A percentile compares a stretch with the other conserved stretches of the same genome.
phyloP scores from a whole-genome alignment of 2,113 vertebrate genomes.

The Gavialis gangeticus region DNA sequence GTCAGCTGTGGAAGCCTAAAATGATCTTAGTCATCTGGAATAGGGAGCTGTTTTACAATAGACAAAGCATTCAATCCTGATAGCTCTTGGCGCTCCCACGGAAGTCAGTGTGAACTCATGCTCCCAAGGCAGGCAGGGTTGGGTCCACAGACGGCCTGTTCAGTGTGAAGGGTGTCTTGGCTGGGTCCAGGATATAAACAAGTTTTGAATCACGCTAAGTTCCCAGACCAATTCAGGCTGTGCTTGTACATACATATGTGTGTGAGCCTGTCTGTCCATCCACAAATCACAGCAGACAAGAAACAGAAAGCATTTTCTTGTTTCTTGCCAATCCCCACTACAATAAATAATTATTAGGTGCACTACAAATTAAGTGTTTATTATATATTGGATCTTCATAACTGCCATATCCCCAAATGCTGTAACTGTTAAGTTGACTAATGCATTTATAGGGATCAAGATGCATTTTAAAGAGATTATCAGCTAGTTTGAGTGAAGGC shows the following conservation, averaged over 20 bases:
- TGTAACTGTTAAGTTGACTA: neutral
- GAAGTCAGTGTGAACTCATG: neutral
- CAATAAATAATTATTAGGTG: neutral
- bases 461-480: neutral
- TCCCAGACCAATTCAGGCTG: neutral
- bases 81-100: neutral
- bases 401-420: neutral
- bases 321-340: neutral
- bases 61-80: neutral
- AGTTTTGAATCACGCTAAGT: neutral
- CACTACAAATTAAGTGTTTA: conserved; percentile 37
- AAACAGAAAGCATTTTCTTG: conserved; percentile 4
- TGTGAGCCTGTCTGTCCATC: neutral
- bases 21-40: neutral
- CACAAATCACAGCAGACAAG: neutral
- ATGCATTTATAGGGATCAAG: no score
- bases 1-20: neutral
- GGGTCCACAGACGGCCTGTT: neutral
- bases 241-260: no score
- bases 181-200: neutral
- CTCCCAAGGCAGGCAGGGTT: neutral
- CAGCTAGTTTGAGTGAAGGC: neutral
- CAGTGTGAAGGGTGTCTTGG: neutral
- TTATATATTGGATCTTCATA: neutral
- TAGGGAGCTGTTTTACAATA: neutral